Evolutionary conservation across 2,797 vertebrate species (phyloP).

Genomic region (Sphenopsis melanotis): DNA sequence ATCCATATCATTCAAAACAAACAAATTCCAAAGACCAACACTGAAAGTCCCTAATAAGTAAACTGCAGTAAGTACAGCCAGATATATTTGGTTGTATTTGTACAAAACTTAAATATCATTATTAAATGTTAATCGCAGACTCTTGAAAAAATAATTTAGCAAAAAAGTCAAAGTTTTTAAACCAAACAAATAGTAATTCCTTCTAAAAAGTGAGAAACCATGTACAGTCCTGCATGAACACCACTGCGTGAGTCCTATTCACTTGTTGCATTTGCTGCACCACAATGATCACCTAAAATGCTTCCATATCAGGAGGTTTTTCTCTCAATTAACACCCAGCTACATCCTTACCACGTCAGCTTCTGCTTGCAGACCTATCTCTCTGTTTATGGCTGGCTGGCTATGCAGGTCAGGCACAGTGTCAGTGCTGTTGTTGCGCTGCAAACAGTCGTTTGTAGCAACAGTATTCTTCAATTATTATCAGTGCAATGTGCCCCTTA

Average conservation of each 20-base stretch:
- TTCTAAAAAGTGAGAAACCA: not conserved
- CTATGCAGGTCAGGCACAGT: not conserved
- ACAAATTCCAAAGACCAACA: not conserved
- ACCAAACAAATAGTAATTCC: not conserved
- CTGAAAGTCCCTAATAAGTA: not conserved
- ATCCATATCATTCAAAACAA: not conserved
- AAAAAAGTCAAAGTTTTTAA: not conserved
- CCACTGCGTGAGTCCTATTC: no score
- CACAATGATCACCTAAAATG: not conserved
- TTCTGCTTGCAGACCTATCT: not conserved
- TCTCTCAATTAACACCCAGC: not conserved
- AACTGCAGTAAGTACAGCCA: not conserved
- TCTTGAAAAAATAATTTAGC: not conserved
- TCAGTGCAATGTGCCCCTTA: not conserved
- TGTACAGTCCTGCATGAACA: not conserved
- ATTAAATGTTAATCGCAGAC: not conserved
- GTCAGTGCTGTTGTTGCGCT: accelerated
- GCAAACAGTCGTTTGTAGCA: not conserved
- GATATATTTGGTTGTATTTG: not conserved
- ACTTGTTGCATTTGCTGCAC: not conserved
- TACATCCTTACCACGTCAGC: not conserved
- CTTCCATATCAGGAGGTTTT: not conserved
- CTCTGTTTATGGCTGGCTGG: not conserved
- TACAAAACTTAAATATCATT: not conserved
- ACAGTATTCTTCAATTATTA: not conserved